Evolutionary conservation across 30 jellyfish, hydroid and myxozoan species (phyloP), one percentile per base, ranked within the genome.

Genomic region (Cassiopea andromeda): DNA sequence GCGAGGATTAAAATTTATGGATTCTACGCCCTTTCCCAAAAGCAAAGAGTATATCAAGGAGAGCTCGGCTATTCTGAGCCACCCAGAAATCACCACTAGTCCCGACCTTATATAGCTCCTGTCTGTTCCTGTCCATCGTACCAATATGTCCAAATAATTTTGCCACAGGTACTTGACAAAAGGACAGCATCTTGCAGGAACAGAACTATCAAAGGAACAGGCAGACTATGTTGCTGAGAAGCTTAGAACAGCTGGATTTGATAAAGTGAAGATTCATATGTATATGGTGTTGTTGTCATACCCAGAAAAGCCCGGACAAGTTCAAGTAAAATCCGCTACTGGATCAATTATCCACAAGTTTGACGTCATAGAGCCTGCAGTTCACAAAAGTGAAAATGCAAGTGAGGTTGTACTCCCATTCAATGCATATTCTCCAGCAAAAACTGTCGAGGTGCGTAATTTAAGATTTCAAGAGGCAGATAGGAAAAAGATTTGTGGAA

Each of bases 161-260:
- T 0, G 38, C 38, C 38, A 2, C 13, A 91, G 97, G 49, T 91
- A 84, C 66, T 48, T 91, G 88, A 78, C 97, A 44, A 68, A 64
- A 49, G 48, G 59, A 43, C 97, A 94, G 4, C 97, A 92, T 81
- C 83, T 92, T 58, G 95, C 97, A 73, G 97, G 97, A 7, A 85
- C 97, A 18, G 78, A 71, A 9, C 86, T 80, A 57, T 78, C 90
- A 38, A 92, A 92, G 73, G 91, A 86, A 60, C 91, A 80, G 61
- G 97, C 95, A 7, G 90, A 77, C 1, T 80, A 69, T 59, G 87
- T 92, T 18, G 94, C 87, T 4, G 45, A 80, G 1, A 79, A 92
- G 73, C 80, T 82, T 81, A 91, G 93, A 48, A 88, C 79, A 43
- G 49, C n/a, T 50, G 97, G 96, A 17, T 92, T 92, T n/a, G 97